Evolutionary conservation across 2,888 invertebrate genomes (phyloP), one percentile per base, ranked within the genome.

Genomic region (Tachina grossa): DNA sequence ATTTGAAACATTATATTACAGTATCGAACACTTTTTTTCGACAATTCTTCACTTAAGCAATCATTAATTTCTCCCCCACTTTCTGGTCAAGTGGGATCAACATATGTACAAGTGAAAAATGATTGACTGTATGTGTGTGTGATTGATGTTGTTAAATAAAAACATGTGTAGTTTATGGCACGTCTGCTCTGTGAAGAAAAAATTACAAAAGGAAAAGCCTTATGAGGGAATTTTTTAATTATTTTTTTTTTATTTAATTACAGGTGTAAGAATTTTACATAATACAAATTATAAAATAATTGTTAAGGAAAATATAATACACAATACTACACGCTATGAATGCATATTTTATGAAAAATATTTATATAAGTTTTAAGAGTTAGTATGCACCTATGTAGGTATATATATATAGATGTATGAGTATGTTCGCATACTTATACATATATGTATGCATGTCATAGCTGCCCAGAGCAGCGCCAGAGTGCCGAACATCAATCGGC

Each of bases 81-180:
- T 6, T 31, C 6, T 31, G 31, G 31, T 31, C 31, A 31, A 31
- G 31, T 31, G 31, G 31, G 16, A 65, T 43, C 11, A n/a, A n/a
- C n/a, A n/a, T n/a, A n/a, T n/a, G n/a, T 55, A 51, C 11, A 22
- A 61, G 16, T 41, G 31, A 61, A 13, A 49, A 19, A 41, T 19
- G 10, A 51, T 41, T 51, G 41, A 8, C 9, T n/a, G 49, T 71
- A 14, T 16, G 5, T 61, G n/a, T n/a, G 69, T 11, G 16, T 51
- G 49, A 49, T 71, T 41, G 4, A 16, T 49, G 59, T 68, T 68
- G 39, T 49, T 16, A n/a, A 63, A 43, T 16, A 10, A 49, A 65
- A 77, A 83, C 65, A 83, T 65, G 69, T 76, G 76, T 71, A 71
- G 57, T 71, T 71, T 16, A 43, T 68, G 69, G 53, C 81, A 81